These are phyloP conservation scores for Odontophorus gujanensis DNA, from an alignment of 2,113 vertebrate genomes.

Conservation along the genomic window DNA sequence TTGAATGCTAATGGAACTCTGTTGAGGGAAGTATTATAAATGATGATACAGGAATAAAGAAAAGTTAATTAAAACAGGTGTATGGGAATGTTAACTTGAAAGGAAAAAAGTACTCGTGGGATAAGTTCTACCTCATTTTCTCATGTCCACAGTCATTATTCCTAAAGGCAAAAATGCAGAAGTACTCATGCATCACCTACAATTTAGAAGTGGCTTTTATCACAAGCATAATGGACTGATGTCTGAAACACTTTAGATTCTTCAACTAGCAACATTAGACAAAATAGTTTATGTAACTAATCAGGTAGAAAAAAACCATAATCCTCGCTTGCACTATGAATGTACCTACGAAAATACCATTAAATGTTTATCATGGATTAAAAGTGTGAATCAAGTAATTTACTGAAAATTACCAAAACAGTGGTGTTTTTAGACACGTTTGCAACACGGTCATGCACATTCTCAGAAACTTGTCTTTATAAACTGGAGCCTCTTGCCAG, in stretches of 20 bases:
- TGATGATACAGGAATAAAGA: background rate
- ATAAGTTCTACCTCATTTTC: conserved; percentile 4
- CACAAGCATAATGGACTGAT: background rate
- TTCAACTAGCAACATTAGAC: background rate
- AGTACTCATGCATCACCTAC: background rate
- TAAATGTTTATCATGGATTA: background rate
- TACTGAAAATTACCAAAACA: background rate
- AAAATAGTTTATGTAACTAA: background rate
- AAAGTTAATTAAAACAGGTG: background rate
- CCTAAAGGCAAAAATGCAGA: background rate
- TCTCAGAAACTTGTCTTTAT: background rate
- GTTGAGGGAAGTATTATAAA: background rate
- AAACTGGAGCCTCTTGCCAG: background rate
- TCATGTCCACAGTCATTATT: background rate
- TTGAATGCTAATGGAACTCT: conserved; percentile 1
- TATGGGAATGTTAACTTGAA: background rate
- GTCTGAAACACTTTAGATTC: background rate
- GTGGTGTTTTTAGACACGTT: background rate
- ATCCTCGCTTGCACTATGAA: background rate
- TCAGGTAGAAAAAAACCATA: background rate
- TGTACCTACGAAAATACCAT: background rate
- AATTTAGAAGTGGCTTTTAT: background rate
- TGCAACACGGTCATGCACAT: background rate
- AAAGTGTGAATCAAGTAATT: background rate
- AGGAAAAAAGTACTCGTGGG: background rate